Evolutionary conservation across 2,113 vertebrate genomes (phyloP), one percentile per base, ranked within the genome.

Genomic region (Ophthalmolycus amberensis): DNA sequence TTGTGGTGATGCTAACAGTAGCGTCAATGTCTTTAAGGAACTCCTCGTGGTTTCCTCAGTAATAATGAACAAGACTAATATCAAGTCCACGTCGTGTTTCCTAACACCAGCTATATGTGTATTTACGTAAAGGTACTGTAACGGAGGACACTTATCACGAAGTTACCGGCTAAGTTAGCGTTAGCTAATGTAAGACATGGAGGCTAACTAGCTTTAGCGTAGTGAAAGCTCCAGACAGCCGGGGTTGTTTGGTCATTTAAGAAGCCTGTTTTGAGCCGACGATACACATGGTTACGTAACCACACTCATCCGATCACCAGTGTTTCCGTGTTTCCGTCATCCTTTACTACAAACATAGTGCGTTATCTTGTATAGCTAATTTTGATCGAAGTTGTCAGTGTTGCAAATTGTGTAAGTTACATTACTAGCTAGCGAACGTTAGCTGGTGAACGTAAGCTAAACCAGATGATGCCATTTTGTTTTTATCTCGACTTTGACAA

Each of bases 391-490:
- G 54, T 75, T 74, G 14, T 50, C 22, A 38, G 14, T 20, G 20
- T 68, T 70, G n/a, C 64, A 60, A n/a, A 6, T 37, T 64, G 11
- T 52, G 22, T 34, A 6, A 59, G 25, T 59, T 59, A 27, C 67
- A 27, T 68, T 66, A 85, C 85, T 88, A 85, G 71, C 46, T 68
- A 54, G 62, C 70, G 25, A 25, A 25, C 25, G 25, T 25, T 63
- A 18, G 50, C 48, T 52, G 66, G 40, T 58, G 54, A 79, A 27
- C 37, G 25, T 27, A 65, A 42, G 46, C 71, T 74, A 82, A 75
- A 76, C 75, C 78, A 77, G 74, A 77, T 91, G 95, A 92, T 95
- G 94, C 95, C 95, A 95, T 95, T 96, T 96, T 96, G 95, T 95
- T 94, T 94, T 91, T 80, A 92, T 89, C 77, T 84, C 74, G 79